Evolutionary conservation across 2,113 vertebrate species (phyloP).

Genomic region (Vanacampus margaritifer): DNA sequence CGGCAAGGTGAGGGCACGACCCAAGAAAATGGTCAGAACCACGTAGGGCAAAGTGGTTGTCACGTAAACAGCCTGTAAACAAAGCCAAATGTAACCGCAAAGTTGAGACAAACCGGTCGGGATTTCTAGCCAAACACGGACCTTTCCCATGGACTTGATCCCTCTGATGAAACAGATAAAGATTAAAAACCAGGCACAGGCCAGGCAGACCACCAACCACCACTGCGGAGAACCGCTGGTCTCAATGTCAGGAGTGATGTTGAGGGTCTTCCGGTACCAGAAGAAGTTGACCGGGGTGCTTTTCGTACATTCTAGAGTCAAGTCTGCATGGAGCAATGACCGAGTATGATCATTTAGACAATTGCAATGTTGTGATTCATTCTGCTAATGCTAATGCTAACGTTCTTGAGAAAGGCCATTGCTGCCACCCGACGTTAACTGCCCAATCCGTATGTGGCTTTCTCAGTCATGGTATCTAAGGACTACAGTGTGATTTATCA

Average conservation of each 20-base stretch:
- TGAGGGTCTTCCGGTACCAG: conserved; percentile 90
- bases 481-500: not conserved
- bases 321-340: conserved; percentile 54
- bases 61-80: conserved; percentile 82
- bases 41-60: conserved; percentile 86
- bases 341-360: not conserved
- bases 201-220: conserved; percentile 80
- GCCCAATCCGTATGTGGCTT: too few relatives aligned
- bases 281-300: conserved; percentile 85
- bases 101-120: not conserved
- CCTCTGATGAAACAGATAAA: conserved; percentile 86
- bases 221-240: conserved; percentile 76
- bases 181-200: conserved; percentile 76
- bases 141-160: conserved; percentile 87
- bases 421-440: too few relatives aligned
- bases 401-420: too few relatives aligned
- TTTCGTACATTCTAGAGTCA: conserved; percentile 75
- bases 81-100: not conserved
- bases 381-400: not conserved
- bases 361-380: not conserved
- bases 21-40: conserved; percentile 83
- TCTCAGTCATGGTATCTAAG: too few relatives aligned
- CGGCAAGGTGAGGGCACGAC: conserved; percentile 81
- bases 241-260: conserved; percentile 73
- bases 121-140: conserved; percentile 34